A percentile compares a stretch with the other conserved stretches of the same genome.
These are phyloP conservation scores for Cyanocitta stelleri DNA, from an alignment of 2,113 vertebrate genomes.

Conservation along the genomic window DNA sequence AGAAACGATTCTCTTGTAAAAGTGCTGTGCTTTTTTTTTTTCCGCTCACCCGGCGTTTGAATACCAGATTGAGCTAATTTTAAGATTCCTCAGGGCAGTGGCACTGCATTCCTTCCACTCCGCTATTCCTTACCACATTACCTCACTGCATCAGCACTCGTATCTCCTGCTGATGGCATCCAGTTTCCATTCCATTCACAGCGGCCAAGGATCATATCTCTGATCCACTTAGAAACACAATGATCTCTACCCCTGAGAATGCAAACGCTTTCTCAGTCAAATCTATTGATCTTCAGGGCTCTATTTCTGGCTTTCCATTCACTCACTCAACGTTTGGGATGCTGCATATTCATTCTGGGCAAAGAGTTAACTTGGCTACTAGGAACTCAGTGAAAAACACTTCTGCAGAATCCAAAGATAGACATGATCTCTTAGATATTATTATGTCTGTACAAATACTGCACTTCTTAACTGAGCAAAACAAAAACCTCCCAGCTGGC, in stretches of 20 bases:
- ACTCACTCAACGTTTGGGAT: conserved; percentile 35
- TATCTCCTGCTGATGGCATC: conserved; percentile 76
- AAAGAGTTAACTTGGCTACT: conserved; percentile 57
- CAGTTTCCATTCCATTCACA: conserved; percentile 84
- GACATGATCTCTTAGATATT: background rate
- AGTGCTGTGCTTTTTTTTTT: background rate
- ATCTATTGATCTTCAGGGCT: conserved; percentile 84
- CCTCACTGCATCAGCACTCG: conserved; percentile 75
- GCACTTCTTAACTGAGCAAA: background rate
- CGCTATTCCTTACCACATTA: conserved; percentile 77
- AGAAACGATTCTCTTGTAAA: background rate
- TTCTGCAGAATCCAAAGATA: conserved; percentile 63
- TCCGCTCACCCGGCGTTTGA: background rate
- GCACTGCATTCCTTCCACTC: conserved; percentile 66
- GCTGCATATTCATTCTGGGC: conserved; percentile 64
- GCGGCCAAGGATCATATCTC: conserved; percentile 84
- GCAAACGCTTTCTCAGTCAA: conserved; percentile 81
- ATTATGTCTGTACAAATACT: background rate
- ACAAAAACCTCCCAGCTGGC: background rate
- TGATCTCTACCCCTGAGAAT: conserved; percentile 88
- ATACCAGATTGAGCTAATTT: conserved; percentile 65
- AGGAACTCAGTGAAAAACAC: conserved; percentile 22
- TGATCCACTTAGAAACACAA: conserved; percentile 86
- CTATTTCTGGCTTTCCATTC: conserved; percentile 92
- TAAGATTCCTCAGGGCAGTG: conserved; percentile 67